Evolutionary conservation across 2,797 vertebrate genomes (phyloP).

Genomic region (Somateria mollissima): DNA sequence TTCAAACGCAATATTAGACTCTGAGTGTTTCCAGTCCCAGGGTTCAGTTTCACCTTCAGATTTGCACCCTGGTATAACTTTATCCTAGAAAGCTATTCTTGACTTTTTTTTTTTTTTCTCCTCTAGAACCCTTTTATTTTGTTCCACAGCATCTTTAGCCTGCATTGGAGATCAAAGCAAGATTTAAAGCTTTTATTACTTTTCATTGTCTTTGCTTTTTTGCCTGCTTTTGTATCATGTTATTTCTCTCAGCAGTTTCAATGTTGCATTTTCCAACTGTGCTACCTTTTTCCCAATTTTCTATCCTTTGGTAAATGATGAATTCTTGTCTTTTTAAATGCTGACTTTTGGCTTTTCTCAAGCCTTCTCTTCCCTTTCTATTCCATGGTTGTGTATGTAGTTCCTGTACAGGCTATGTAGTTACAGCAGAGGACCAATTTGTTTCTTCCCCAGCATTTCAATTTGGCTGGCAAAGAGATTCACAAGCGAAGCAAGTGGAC

Average conservation of each 20-base stretch:
- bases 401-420: neutral
- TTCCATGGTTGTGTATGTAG: neutral
- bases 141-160: conserved; percentile 40
- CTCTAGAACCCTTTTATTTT: conserved; percentile 55
- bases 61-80: conserved; percentile 22
- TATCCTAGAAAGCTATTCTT: conserved; percentile 33
- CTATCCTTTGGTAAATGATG: neutral
- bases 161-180: conserved; percentile 58
- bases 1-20: neutral
- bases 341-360: neutral
- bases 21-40: neutral
- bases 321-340: neutral
- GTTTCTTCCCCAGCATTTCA: neutral
- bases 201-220: conserved; percentile 60
- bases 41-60: neutral
- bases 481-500: neutral
- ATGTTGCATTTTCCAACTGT: neutral
- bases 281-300: neutral
- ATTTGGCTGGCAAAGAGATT: neutral
- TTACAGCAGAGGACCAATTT: neutral
- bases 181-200: conserved; percentile 65
- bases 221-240: neutral
- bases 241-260: neutral
- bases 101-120: neutral
- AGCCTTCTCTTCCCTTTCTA: neutral